phyloP scores from a whole-genome alignment of 2,888 invertebrate genomes.

The Linnaemya tessellans region DNA sequence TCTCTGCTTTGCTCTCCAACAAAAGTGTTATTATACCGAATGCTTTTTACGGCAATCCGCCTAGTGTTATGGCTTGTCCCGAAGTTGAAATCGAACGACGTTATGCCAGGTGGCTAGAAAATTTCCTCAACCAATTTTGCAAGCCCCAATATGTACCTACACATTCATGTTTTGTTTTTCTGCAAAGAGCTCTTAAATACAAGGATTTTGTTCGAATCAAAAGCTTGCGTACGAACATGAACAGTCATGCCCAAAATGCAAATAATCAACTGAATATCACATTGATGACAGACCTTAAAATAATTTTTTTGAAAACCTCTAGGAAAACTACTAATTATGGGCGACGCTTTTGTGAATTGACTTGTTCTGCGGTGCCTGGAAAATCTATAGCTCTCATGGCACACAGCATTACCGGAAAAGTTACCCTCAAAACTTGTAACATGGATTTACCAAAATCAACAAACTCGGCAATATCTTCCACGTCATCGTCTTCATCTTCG shows the following conservation, averaged over 20 bases:
- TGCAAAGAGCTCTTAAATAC: constrained; percentile 75
- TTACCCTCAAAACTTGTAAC: constrained; percentile 69
- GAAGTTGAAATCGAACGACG: constrained; percentile 57
- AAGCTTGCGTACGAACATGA: constrained; percentile 73
- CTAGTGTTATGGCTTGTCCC: constrained; percentile 48
- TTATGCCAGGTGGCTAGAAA: constrained; percentile 75
- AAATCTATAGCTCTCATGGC: constrained; percentile 74
- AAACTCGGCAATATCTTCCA: constrained; percentile 1
- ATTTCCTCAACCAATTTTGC: constrained; percentile 75
- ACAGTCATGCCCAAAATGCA: constrained; percentile 67
- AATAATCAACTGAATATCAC: constrained; percentile 70
- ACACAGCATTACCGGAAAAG: constrained; percentile 73
- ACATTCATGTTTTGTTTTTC: constrained; percentile 74
- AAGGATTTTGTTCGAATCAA: constrained; percentile 75
- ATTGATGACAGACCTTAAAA: constrained; percentile 74
- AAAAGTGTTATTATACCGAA: constrained; percentile 77
- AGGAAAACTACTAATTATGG: constrained; percentile 73
- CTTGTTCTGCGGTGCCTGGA: constrained; percentile 71
- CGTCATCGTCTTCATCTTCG: constrained; percentile 5
- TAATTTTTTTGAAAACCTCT: constrained; percentile 71
- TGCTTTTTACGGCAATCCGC: constrained; percentile 76
- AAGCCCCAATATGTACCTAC: constrained; percentile 75
- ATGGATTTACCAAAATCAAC: constrained; percentile 41
- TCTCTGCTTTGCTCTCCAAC: constrained; percentile 75
- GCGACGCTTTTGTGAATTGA: constrained; percentile 74